Evolutionary conservation across 2,888 invertebrate species (phyloP), one percentile per base, ranked within the genome.

Genomic region (Punctoribates punctum): DNA sequence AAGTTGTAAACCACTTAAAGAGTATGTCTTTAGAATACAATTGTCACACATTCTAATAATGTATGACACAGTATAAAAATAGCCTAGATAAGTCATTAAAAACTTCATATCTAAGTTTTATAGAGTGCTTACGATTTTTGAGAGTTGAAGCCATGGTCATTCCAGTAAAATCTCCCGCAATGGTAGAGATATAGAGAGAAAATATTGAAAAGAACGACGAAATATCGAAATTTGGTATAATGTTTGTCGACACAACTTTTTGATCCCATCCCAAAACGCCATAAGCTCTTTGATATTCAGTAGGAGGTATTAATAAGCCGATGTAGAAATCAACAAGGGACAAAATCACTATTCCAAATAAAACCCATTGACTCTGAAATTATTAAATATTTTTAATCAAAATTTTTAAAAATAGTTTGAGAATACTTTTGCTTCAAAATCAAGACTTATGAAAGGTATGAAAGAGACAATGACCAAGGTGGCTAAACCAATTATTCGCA

Each of bases 361-460:
- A 70, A 70, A 46, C 11, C 46, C 42, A 42, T 70, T 70, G 70
- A 13, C 17, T 46, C 70, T 70, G 15, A 70, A 13, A 60, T 51
- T 3, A 51, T 4, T 5, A n/a, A 20, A 20, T 51, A 5, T n/a
- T 51, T 17, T n/a, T 6, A 51, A 51, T 51, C 17, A 34, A 34
- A 34, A 8, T 34, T 34, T 5, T 34, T 34, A 34, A 34, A 34
- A 5, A 34, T n/a, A n/a, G n/a, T n/a, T n/a, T n/a, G 13, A 42
- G 13, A 48, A 3, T 51, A 54, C 48, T 29, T 76, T 76, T 0
- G 76, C 73, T 54, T 76, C 73, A 17, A 76, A 76, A 17, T 72
- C 51, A 9, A 76, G 72, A 17, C 72, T 54, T 25, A 76, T 73
- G 20, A 76, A 73, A n/a, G 76, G 76, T 23, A 76, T 76, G 25